A percentile compares a stretch with the other conserved stretches of the same genome.
phyloP scores from a whole-genome alignment of 1,140 invertebrate genomes.

The Heterodera carotae region DNA sequence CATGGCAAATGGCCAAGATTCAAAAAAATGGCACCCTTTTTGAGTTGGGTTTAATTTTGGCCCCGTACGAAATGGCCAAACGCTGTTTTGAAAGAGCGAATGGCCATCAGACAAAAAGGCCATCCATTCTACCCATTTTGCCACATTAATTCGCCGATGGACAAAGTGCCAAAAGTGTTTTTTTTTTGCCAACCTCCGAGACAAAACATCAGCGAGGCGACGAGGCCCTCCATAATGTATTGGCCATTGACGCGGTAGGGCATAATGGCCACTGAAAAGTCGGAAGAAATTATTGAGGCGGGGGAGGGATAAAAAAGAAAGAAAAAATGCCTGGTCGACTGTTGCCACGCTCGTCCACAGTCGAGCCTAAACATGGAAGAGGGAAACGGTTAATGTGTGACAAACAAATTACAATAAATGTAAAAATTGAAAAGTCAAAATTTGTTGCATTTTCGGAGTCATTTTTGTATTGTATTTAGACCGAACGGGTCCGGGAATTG shows the following conservation, averaged over 20 bases:
- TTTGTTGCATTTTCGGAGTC: too few relatives aligned
- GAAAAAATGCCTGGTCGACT: slow-evolving; percentile 19
- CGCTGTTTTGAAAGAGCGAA: neutral
- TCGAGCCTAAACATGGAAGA: slow-evolving; percentile 14
- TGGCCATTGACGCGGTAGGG: slow-evolving; percentile 56
- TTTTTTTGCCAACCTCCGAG: slow-evolving; percentile 44
- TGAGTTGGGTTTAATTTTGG: slow-evolving; percentile 28
- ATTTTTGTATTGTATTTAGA: too few relatives aligned
- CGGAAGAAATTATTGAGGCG: neutral
- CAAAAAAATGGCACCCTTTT: too few relatives aligned
- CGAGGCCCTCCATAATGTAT: slow-evolving; percentile 60
- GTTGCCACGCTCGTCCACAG: slow-evolving; percentile 19
- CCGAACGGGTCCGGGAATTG: too few relatives aligned
- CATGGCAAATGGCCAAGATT: too few relatives aligned
- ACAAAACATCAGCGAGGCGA: slow-evolving; percentile 59
- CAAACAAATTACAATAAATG: too few relatives aligned
- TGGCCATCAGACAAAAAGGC: slow-evolving; percentile 6
- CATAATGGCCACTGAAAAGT: slow-evolving; percentile 55
- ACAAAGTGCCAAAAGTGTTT: neutral
- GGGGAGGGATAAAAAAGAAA: slow-evolving; percentile 24
- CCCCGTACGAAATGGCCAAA: neutral
- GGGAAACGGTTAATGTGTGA: too few relatives aligned
- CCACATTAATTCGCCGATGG: neutral
- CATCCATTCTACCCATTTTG: too few relatives aligned
- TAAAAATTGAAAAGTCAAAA: too few relatives aligned